These are phyloP conservation scores for Mesocricetus auratus DNA, from an alignment of 2,113 vertebrate species.

Conservation along the genomic window DNA sequence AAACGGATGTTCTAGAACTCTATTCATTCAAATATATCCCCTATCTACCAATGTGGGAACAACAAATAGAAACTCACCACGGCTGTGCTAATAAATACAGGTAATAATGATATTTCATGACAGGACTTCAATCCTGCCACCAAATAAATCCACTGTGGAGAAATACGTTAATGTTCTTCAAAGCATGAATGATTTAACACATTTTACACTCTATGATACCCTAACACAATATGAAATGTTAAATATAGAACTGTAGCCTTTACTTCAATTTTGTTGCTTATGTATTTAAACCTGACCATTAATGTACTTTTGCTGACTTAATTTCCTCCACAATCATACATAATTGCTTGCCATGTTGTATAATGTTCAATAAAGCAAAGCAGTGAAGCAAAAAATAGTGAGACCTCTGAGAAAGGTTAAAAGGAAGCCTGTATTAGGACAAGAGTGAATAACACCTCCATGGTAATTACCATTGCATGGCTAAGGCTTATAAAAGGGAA, in stretches of 20 bases:
- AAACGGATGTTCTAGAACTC: not conserved
- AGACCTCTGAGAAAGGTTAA: slow-evolving; percentile 81
- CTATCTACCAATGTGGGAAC: not conserved
- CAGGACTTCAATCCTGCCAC: slow-evolving; percentile 31
- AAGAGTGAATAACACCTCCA: slow-evolving; percentile 83
- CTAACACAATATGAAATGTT: slow-evolving; percentile 45
- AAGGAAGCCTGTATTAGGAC: slow-evolving; percentile 80
- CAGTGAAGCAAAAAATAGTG: slow-evolving; percentile 85
- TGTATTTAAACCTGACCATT: slow-evolving; percentile 77
- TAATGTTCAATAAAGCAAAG: slow-evolving; percentile 86
- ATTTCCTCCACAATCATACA: slow-evolving; percentile 83
- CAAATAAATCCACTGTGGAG: not conserved
- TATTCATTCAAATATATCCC: not conserved
- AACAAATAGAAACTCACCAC: not conserved
- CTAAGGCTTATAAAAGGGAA: slow-evolving; percentile 79
- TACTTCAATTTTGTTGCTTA: slow-evolving; percentile 72
- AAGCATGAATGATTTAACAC: slow-evolving; percentile 54
- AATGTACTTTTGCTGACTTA: slow-evolving; percentile 81
- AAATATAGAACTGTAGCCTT: slow-evolving; percentile 69
- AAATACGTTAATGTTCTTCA: slow-evolving; percentile 52
- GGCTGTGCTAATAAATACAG: slow-evolving; percentile 20
- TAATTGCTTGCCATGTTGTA: slow-evolving; percentile 81
- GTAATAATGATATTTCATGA: slow-evolving; percentile 13
- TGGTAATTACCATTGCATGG: slow-evolving; percentile 81
- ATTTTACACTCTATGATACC: not conserved